Evolutionary conservation across 2,113 vertebrate genomes (phyloP).

Genomic region (Nycticorax nycticorax): DNA sequence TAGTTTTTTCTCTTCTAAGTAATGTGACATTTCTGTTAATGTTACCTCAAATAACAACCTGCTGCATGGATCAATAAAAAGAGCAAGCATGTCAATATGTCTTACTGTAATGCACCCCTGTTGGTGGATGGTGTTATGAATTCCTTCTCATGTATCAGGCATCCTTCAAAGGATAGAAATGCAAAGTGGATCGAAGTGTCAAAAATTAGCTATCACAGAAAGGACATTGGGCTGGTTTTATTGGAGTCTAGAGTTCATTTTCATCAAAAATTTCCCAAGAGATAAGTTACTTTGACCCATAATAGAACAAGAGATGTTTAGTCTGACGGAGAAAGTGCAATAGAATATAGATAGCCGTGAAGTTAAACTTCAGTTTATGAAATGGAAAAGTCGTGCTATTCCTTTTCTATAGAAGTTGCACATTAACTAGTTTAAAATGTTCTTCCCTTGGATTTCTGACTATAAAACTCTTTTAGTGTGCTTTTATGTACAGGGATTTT

Average conservation of each 20-base stretch:
- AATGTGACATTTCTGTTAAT: conserved; percentile 1
- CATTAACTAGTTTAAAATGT: not conserved
- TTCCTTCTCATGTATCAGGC: not conserved
- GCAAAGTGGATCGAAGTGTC: not conserved
- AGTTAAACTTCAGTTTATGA: not conserved
- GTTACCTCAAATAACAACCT: not conserved
- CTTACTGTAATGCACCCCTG: not conserved
- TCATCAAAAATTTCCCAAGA: not conserved
- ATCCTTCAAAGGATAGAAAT: not conserved
- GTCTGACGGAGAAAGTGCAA: not conserved
- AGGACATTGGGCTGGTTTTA: not conserved
- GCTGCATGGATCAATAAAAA: conserved; percentile 6
- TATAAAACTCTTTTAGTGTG: conserved; percentile 11
- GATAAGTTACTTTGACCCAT: not conserved
- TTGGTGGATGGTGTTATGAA: not conserved
- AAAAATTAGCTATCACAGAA: not conserved
- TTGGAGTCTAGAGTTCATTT: not conserved
- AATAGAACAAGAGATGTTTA: conserved; percentile 11
- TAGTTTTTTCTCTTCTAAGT: not conserved
- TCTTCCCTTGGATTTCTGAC: not conserved
- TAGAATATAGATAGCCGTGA: conserved; percentile 1
- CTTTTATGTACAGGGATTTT: conserved; percentile 25
- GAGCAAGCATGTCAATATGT: conserved; percentile 8
- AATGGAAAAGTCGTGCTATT: not conserved
- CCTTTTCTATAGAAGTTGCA: not conserved